phyloP scores from a whole-genome alignment of 2,113 vertebrate species.

The Passer montanus region DNA sequence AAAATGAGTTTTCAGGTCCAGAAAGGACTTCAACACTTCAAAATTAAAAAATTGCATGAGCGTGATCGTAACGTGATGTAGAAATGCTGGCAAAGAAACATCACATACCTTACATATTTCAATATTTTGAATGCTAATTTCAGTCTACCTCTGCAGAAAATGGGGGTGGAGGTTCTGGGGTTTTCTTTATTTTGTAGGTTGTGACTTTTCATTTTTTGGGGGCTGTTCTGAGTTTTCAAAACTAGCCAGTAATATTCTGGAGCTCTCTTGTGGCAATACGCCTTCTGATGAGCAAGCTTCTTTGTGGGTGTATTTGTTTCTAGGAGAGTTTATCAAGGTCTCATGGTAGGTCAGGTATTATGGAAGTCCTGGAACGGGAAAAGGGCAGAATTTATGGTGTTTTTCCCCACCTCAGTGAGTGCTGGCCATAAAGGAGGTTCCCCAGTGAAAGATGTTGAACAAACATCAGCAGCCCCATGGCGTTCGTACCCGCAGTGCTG shows the following conservation, averaged over 20 bases:
- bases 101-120: fast-evolving
- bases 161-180: neutral
- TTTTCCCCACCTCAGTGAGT: neutral
- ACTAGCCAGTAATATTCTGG: neutral
- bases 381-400: neutral
- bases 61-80: neutral
- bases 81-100: neutral
- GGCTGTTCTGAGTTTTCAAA: neutral
- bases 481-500: neutral
- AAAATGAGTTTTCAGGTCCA: neutral
- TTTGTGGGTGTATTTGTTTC: neutral
- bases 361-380: neutral
- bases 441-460: neutral
- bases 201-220: neutral
- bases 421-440: neutral
- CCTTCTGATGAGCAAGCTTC: neutral
- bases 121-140: neutral
- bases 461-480: neutral
- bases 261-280: neutral
- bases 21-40: neutral
- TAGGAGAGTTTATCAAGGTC: neutral
- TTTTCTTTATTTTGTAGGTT: neutral
- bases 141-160: neutral
- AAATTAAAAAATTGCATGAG: neutral
- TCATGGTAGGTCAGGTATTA: neutral